Base-by-base conservation (phyloP, 2,113 vertebrate species). In the Aptenodytes patagonicus region DNA sequence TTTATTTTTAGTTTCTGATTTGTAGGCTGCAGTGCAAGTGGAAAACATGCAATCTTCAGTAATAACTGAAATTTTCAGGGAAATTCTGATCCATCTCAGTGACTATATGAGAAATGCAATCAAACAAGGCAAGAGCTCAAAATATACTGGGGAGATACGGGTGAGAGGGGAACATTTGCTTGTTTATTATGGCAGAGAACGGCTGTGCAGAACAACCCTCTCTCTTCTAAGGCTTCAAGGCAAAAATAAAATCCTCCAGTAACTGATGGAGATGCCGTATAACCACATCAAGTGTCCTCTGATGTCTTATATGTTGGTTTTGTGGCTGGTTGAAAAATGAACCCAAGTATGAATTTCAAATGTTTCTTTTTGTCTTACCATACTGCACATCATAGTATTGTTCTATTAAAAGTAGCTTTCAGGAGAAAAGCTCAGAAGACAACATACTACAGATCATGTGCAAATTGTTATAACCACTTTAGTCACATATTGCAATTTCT, bases 1-100 rank as follows among this genome's bases (percentile, higher is more conserved):
- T 78, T 89, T 93, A 89, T 93, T 95, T 94, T 91, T 78, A 86
- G 82, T 83, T 95, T 96, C 87, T 88, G 96, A 95, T 96, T 96
- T 94, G 81, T 42, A 92, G 91, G 70, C 29, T 66, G 85, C 82
- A 83, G 68, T 85, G 89, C 95, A 92, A 91, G 57, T 60, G 65
- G 60, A 29, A 62, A 84, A 95, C 82, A 94, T 83, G 52, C 47
- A 90, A 92, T 94, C 88, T 94, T 84, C 88, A 60, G 68, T 87
- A 92, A 95, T 89, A 96, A 93, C 62, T 25, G 4, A 95, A 96
- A 95, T 88, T 96, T 94, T 95, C 86, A 84, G 87, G 42, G 90
- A 97, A 96, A 97, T 97, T 93, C 96, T 95, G 93, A 97, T 86
- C 49, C 51, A 34, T 85, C 84, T 68, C 65, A 86, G 64, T 87